phyloP scores from a whole-genome alignment of 2,888 invertebrate species.

The Heliothis peltigera region DNA sequence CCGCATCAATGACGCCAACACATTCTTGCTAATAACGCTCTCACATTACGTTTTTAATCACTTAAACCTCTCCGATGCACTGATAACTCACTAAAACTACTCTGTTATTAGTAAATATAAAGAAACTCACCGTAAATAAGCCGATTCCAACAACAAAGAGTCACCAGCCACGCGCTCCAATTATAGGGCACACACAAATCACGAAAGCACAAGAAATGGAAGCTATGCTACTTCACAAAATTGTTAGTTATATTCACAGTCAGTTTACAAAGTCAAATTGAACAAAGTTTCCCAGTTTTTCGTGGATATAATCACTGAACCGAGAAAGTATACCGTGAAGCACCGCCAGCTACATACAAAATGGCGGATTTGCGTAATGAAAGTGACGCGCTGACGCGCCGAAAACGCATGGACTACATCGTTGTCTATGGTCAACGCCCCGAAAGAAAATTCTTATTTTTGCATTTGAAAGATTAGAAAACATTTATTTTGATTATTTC shows the following conservation, averaged over 20 bases:
- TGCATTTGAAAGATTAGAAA: not conserved
- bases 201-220: constrained; percentile 85
- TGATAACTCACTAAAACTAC: constrained; percentile 52
- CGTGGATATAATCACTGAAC: constrained; percentile 85
- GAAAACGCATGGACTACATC: constrained; percentile 75
- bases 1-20: constrained; percentile 83
- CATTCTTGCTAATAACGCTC: constrained; percentile 67
- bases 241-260: constrained; percentile 78
- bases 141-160: constrained; percentile 89
- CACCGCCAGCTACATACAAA: constrained; percentile 90
- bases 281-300: constrained; percentile 84
- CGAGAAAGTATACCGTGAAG: constrained; percentile 85
- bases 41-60: constrained; percentile 35
- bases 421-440: constrained; percentile 64
- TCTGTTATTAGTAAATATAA: constrained; percentile 65
- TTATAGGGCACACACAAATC: constrained; percentile 88
- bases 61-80: constrained; percentile 56
- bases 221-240: constrained; percentile 79
- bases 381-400: constrained; percentile 89
- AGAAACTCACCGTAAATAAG: constrained; percentile 86
- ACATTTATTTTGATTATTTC: too few species aligned
- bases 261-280: constrained; percentile 76
- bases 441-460: not conserved
- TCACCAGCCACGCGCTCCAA: constrained; percentile 90
- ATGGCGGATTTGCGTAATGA: constrained; percentile 90